Evolutionary conservation across 2,888 invertebrate genomes (phyloP).

Genomic region (Agriopis aurantiaria): DNA sequence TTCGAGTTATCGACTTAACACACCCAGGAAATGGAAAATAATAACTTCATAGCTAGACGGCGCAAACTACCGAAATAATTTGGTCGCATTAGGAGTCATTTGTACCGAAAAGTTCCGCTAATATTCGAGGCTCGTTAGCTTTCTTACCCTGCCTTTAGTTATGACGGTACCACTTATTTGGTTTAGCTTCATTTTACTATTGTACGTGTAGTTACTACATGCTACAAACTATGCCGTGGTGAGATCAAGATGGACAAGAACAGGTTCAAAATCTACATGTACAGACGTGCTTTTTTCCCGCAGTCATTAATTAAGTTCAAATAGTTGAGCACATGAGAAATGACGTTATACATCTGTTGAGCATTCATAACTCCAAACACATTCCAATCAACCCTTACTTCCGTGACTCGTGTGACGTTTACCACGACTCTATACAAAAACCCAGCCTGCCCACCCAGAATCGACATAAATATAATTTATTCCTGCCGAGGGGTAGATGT

Average conservation of each 20-base stretch:
- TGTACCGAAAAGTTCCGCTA: slow-evolving; percentile 62
- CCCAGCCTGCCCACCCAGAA: slow-evolving; percentile 78
- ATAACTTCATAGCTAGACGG: slow-evolving; percentile 81
- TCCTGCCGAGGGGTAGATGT: slow-evolving; percentile 77
- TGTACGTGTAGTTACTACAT: not conserved
- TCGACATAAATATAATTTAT: slow-evolving; percentile 83
- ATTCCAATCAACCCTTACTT: slow-evolving; percentile 77
- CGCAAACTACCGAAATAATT: slow-evolving; percentile 77
- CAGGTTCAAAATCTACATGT: not conserved
- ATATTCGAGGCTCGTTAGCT: slow-evolving; percentile 47
- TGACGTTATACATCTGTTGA: slow-evolving; percentile 65
- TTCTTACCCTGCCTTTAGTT: slow-evolving; percentile 41
- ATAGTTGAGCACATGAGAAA: slow-evolving; percentile 35
- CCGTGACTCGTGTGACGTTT: slow-evolving; percentile 70
- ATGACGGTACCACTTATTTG: not conserved
- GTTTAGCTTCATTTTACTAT: not conserved
- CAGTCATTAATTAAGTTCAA: slow-evolving; percentile 29
- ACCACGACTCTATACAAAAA: slow-evolving; percentile 66
- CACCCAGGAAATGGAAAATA: slow-evolving; percentile 83
- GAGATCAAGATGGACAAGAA: not conserved
- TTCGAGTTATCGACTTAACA: slow-evolving; percentile 85
- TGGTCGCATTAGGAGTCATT: slow-evolving; percentile 78
- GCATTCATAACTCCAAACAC: slow-evolving; percentile 61
- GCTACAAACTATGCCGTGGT: not conserved
- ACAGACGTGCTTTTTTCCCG: slow-evolving; percentile 4